Conservation (phyloP, 2,113 vertebrate species). For the Podarcis raffonei region DNA sequence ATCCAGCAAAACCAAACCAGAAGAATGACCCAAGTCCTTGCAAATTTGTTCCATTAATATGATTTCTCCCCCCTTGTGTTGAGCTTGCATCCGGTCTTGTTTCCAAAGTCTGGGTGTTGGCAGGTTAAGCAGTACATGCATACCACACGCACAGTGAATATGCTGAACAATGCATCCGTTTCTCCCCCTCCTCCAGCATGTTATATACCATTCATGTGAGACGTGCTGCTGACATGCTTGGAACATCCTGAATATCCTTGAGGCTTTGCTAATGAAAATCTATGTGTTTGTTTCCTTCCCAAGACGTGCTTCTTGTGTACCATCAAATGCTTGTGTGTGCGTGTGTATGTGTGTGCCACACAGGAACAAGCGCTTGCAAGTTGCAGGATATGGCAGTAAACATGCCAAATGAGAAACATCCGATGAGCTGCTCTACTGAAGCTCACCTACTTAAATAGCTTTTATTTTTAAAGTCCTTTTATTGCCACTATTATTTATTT, state of each 20-base stretch:
- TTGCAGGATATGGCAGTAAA: not conserved
- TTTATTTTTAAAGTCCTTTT: not conserved
- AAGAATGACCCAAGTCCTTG: not conserved
- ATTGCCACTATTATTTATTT: not conserved
- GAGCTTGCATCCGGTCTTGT: slow-evolving; percentile 31
- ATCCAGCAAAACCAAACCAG: not conserved
- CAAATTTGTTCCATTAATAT: slow-evolving; percentile 43
- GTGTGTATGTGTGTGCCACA: accelerated
- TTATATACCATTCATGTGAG: slow-evolving; percentile 43
- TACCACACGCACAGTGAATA: slow-evolving; percentile 53
- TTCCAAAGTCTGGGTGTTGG: slow-evolving; percentile 55
- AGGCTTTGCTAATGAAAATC: slow-evolving; percentile 21
- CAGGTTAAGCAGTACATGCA: slow-evolving; percentile 64
- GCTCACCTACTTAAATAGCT: not conserved
- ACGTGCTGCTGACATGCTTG: slow-evolving; percentile 63
- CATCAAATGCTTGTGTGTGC: not conserved
- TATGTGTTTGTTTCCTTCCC: slow-evolving; percentile 11
- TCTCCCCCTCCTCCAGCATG: slow-evolving; percentile 23
- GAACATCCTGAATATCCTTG: slow-evolving; percentile 54
- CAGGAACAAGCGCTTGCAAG: accelerated
- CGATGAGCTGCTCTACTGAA: not conserved
- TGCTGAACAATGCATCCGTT: slow-evolving; percentile 42
- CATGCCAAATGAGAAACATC: not conserved
- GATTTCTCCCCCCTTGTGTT: slow-evolving; percentile 17
- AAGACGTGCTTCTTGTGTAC: slow-evolving; percentile 41